Conservation (phyloP, 2,797 vertebrate genomes). For the Lithobates sylvaticus region DNA sequence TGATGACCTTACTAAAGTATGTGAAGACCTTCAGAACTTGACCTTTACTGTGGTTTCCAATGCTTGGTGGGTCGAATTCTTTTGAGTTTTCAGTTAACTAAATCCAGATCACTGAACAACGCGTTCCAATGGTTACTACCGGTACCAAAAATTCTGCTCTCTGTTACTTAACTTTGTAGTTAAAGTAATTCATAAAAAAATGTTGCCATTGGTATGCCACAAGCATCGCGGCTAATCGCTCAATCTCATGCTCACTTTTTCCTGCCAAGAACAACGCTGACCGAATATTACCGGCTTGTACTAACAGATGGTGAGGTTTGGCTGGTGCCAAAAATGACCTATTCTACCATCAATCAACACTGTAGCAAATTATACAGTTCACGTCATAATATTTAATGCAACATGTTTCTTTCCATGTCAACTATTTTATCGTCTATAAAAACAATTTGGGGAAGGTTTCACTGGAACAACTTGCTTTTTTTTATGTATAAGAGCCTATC, state of each 20-base stretch:
- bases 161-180: too few species aligned
- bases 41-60: too few species aligned
- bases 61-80: too few species aligned
- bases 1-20: too few species aligned
- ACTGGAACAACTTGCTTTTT: neutral
- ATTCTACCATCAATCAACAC: constrained; percentile 2
- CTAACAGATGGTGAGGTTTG: neutral
- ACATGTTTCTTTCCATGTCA: neutral
- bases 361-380: constrained; percentile 3
- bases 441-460: neutral
- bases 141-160: too few species aligned
- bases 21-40: too few species aligned
- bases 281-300: neutral
- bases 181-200: too few species aligned
- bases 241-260: neutral
- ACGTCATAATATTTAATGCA: neutral
- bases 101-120: too few species aligned
- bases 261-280: neutral
- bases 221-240: neutral
- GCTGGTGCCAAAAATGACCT: neutral
- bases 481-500: neutral
- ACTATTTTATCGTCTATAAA: neutral
- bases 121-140: too few species aligned
- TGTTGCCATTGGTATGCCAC: neutral
- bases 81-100: too few species aligned